phyloP scores from a whole-genome alignment of 2,888 invertebrate genomes.

The Drosophila pseudotalamancana region DNA sequence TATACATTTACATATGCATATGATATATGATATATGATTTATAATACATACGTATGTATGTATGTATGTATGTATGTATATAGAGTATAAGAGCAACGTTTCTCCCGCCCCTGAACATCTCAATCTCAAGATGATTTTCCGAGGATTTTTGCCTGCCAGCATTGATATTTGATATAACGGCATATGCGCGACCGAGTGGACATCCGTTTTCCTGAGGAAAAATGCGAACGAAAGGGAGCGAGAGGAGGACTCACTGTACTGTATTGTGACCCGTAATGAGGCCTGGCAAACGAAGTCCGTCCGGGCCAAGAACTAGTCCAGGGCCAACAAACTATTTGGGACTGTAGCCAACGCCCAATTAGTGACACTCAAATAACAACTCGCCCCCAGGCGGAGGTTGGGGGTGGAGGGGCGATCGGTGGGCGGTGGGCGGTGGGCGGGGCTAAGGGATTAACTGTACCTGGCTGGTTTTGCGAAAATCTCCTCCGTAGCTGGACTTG shows the following conservation, averaged over 20 bases:
- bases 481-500: conserved; percentile 10
- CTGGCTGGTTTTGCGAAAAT: not conserved
- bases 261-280: conserved; percentile 41
- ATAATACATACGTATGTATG: not conserved
- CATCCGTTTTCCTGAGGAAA: not conserved
- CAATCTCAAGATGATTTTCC: not conserved
- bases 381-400: conserved; percentile 1
- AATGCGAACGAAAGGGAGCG: not conserved
- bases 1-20: too few species aligned
- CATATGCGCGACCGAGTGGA: not conserved
- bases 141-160: not conserved
- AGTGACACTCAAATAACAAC: conserved; percentile 72
- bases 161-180: conserved; percentile 1
- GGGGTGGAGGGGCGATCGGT: too few species aligned
- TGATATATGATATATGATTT: too few species aligned
- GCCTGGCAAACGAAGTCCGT: conserved; percentile 17
- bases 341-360: conserved; percentile 69
- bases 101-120: too few species aligned
- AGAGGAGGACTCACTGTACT: not conserved
- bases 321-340: conserved; percentile 61
- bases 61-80: not conserved
- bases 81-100: not conserved
- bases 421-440: conserved; percentile 2
- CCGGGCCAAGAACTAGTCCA: conserved; percentile 7
- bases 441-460: not conserved